These are phyloP conservation scores for Aradophagus sp. DNA, from an alignment of 1,140 invertebrate species.

Conservation along the genomic window DNA sequence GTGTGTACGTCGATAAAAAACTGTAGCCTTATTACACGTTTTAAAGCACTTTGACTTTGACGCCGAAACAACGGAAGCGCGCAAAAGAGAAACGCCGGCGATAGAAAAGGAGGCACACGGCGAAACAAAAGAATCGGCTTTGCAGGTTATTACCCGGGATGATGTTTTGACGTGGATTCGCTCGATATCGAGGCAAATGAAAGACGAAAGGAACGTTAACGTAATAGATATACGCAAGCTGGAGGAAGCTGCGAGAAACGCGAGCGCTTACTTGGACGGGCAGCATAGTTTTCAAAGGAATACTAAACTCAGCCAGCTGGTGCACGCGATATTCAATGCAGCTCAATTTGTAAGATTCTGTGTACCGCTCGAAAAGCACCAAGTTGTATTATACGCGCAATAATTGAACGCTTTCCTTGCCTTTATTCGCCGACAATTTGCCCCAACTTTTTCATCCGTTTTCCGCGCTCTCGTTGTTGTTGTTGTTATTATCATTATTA, in stretches of 20 bases:
- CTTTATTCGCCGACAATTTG: constrained; percentile 8
- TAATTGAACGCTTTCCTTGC: constrained; percentile 17
- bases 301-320: constrained; percentile 59
- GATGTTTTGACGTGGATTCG: too few relatives aligned
- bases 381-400: constrained; percentile 14
- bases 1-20: too few relatives aligned
- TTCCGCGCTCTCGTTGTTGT: too few relatives aligned
- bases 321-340: constrained; percentile 61
- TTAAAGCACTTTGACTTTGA: too few relatives aligned
- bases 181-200: constrained; percentile 30
- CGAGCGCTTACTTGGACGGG: constrained; percentile 58
- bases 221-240: constrained; percentile 57
- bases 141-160: too few relatives aligned
- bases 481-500: too few relatives aligned
- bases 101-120: too few relatives aligned
- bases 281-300: constrained; percentile 60
- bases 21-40: too few relatives aligned
- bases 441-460: constrained; percentile 7
- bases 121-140: too few relatives aligned
- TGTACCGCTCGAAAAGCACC: constrained; percentile 23
- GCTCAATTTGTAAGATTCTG: constrained; percentile 62
- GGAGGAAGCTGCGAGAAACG: constrained; percentile 61
- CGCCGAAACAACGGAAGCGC: too few relatives aligned
- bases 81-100: too few relatives aligned
- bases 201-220: constrained; percentile 34